Conservation (phyloP, 2,888 invertebrate species). For the Nemotelus nigrinus region DNA sequence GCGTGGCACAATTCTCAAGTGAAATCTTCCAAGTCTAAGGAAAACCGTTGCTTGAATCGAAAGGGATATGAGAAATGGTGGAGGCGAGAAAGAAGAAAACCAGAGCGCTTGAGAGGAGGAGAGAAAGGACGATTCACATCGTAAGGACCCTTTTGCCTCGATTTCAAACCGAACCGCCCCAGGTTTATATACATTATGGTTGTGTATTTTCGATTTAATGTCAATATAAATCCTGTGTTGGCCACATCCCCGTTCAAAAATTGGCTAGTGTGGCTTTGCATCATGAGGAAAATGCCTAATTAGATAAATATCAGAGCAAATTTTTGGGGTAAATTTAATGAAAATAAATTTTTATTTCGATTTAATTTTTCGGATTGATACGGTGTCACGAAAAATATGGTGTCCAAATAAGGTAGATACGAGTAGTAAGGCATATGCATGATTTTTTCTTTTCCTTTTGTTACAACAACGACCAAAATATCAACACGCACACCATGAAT, state of each 20-base stretch:
- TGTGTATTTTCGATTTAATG: constrained; percentile 12
- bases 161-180: constrained; percentile 35
- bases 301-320: constrained; percentile 18
- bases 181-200: constrained; percentile 16
- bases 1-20: constrained; percentile 26
- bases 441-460: too few relatives aligned
- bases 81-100: neutral
- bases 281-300: constrained; percentile 26
- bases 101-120: neutral
- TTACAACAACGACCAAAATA: too few relatives aligned
- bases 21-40: constrained; percentile 22
- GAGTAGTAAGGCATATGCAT: too few relatives aligned
- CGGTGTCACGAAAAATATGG: too few relatives aligned
- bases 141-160: constrained; percentile 7
- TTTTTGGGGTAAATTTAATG: constrained; percentile 16
- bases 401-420: too few relatives aligned
- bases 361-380: too few relatives aligned
- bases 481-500: too few relatives aligned
- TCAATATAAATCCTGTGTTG: constrained; percentile 23
- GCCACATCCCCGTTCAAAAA: neutral
- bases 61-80: neutral
- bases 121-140: neutral
- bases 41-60: neutral
- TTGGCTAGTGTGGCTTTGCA: constrained; percentile 17
- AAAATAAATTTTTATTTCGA: constrained; percentile 9